Evolutionary conservation across 2,113 vertebrate genomes (phyloP).

Genomic region (Carettochelys insculpta): DNA sequence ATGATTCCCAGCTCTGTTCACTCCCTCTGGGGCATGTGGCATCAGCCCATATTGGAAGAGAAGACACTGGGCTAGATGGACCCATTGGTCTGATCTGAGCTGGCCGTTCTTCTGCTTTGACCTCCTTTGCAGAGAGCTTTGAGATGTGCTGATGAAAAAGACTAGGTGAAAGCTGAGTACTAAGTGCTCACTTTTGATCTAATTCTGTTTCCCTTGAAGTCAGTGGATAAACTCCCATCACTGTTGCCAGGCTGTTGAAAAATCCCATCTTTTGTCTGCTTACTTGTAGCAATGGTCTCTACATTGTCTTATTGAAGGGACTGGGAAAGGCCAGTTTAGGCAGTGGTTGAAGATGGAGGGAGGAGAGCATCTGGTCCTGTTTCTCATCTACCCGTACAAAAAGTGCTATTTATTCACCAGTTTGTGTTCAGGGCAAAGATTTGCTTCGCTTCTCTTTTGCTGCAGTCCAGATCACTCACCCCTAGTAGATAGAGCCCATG

Average conservation of each 20-base stretch:
- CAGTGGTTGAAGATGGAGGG: neutral
- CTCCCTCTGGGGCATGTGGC: neutral
- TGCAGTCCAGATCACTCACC: slow-evolving; percentile 28
- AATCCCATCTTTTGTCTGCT: neutral
- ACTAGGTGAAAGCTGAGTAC: neutral
- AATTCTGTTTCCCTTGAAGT: neutral
- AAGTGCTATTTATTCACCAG: slow-evolving; percentile 6
- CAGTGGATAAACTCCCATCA: neutral
- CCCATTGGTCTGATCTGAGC: neutral
- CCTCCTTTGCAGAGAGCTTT: neutral
- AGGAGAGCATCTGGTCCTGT: neutral
- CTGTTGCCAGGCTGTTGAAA: neutral
- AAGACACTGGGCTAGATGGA: neutral
- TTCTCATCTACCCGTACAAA: neutral
- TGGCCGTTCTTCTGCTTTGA: neutral
- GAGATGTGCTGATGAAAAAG: neutral
- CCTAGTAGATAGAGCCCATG: slow-evolving; percentile 19
- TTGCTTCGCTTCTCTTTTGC: slow-evolving; percentile 34
- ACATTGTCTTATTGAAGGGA: neutral
- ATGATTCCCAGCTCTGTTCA: neutral
- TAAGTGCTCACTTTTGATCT: neutral
- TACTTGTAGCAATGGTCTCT: neutral
- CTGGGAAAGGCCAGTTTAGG: neutral
- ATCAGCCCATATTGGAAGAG: neutral
- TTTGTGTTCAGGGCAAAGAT: slow-evolving; percentile 32